Conservation (phyloP, 2,797 vertebrate species). For the Calcarius lapponicus region DNA sequence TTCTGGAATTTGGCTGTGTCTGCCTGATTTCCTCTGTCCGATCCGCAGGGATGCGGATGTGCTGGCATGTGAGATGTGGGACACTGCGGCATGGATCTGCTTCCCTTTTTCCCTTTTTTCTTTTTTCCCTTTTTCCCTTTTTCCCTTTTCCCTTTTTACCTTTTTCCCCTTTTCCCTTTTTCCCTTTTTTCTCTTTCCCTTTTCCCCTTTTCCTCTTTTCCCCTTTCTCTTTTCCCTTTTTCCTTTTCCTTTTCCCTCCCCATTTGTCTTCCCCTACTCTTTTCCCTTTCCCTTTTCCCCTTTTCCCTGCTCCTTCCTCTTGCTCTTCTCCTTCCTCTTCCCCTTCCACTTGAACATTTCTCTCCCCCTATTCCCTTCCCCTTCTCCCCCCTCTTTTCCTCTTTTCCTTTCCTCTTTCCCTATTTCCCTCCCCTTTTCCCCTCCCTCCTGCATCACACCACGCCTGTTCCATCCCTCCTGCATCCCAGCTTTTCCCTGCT, state of each 20-base stretch:
- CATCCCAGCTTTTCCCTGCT: neutral
- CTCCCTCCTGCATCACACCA: neutral
- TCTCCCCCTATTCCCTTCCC: neutral
- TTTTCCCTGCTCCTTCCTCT: neutral
- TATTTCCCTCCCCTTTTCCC: neutral
- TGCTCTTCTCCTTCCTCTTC: neutral
- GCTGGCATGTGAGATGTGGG: neutral
- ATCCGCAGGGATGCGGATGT: fast-evolving
- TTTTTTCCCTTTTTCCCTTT: fast-evolving
- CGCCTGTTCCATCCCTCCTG: neutral
- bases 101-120: neutral
- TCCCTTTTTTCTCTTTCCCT: fast-evolving
- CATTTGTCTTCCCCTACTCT: too few relatives aligned
- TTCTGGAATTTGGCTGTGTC: conserved; percentile 50
- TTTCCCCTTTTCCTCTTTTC: too few relatives aligned
- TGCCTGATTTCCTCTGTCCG: conserved; percentile 22
- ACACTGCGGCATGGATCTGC: neutral
- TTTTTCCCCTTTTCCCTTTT: fast-evolving
- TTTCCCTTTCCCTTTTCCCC: too few relatives aligned
- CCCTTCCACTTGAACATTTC: too few relatives aligned
- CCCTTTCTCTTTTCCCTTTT: neutral
- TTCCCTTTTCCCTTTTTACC: fast-evolving
- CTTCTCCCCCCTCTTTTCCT: neutral
- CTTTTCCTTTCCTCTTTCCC: neutral
- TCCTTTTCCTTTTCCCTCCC: too few relatives aligned